Base-by-base conservation (phyloP, 1,140 invertebrate species). In the Caenorhabditis tropicalis region DNA sequence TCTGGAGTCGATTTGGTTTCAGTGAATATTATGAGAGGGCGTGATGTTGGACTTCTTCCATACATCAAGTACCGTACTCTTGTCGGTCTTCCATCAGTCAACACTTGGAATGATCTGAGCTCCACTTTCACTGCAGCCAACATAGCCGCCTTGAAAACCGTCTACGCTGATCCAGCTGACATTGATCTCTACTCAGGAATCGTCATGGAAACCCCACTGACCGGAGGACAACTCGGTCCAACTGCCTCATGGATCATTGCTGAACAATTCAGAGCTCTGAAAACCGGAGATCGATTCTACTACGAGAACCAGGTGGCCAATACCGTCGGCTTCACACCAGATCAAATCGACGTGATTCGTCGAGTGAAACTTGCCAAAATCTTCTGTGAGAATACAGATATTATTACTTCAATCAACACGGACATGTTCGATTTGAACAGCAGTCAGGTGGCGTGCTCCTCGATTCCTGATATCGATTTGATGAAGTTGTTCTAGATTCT, bases 31-130 rank as follows among this genome's bases (percentile, higher is more conserved):
- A 95, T 96, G 90, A 93, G 96, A 89, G 95, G 95, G 86, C 93
- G 96, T 29, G 96, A 98, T 92, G 95, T 96, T 90, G 96, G 95
- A 29, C 91, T 97, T 2, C 94, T 94, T 0, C 93, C 94, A 0
- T 98, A 97, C 91, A 48, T 60, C 39, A 65, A 83, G 16, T 84
- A 84, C 70, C 48, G 79, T 33, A 49, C 19, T 3, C 36, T 56
- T 19, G 81, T 60, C 60, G 53, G 53, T 10, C 56, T 82, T 39
- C 9, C 51, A 19, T 6, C 48, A 60, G 53, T 60, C 0, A 27
- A 16, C 33, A 70, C 43, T 1, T 65, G 46, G 49, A 49, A 82
- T 46, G 81, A 82, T 87, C 92, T 92, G 56, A 94, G 94, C 87
- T 91, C 92, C n/a, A 92, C 93, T 7, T 86, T 94, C n/a, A n/a